A percentile compares a stretch with the other conserved stretches of the same genome.
phyloP scores from a whole-genome alignment of 2,888 invertebrate species.

The Rhagonycha fulva region DNA sequence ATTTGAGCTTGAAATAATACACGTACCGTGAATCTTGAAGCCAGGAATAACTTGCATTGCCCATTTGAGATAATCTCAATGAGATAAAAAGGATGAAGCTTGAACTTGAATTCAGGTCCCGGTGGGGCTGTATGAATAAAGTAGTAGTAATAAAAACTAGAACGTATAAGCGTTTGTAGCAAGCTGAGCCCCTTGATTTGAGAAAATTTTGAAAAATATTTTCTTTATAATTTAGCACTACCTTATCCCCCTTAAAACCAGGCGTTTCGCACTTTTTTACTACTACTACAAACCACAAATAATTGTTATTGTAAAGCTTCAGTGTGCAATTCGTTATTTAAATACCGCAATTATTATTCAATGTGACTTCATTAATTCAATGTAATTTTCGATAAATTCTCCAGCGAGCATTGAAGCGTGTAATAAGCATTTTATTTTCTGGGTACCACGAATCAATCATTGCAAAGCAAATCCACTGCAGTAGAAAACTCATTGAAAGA shows the following conservation, averaged over 20 bases:
- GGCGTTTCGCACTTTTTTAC: neutral
- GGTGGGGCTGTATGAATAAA: neutral
- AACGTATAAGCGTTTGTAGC: neutral
- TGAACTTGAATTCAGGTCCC: neutral
- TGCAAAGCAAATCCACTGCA: constrained; percentile 5
- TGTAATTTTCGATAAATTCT: constrained; percentile 5
- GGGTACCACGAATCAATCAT: constrained; percentile 10
- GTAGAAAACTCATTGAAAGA: constrained; percentile 9
- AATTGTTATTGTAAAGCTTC: neutral
- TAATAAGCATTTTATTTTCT: constrained; percentile 14
- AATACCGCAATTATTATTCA: neutral
- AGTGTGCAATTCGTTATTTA: neutral
- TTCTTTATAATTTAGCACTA: neutral
- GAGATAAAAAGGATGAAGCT: neutral
- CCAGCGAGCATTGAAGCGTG: constrained; percentile 2
- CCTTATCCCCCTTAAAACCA: neutral
- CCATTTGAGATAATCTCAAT: neutral
- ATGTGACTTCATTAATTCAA: neutral
- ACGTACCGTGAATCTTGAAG: neutral
- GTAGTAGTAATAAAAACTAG: neutral
- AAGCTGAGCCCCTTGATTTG: neutral
- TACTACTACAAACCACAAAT: neutral
- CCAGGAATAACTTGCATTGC: neutral
- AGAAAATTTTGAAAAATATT: neutral
- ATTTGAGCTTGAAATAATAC: neutral